Evolutionary conservation across 2,113 vertebrate species (phyloP), one percentile per base, ranked within the genome.

Genomic region (Parus major): DNA sequence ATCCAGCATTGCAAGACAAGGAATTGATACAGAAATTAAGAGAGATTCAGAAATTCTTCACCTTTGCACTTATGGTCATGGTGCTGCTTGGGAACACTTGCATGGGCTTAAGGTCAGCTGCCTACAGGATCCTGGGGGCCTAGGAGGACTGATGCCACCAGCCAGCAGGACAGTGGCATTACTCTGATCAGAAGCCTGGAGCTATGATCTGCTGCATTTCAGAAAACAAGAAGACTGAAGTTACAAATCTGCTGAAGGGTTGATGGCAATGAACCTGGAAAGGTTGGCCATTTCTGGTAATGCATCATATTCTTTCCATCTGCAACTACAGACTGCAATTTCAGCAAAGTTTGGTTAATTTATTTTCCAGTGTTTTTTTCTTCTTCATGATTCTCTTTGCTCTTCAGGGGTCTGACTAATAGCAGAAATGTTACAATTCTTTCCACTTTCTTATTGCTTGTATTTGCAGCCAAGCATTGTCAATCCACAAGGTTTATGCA

Each of bases 361-460:
- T 86, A 5, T 53, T 93, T 95, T 88, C 69, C 72, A 93, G 68
- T 7, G 5, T 4, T 83, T 96, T 90, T 84, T 86, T 35, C 21
- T 86, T 78, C 77, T 52, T 75, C 9, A 5, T 76, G 72, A 36
- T 86, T 35, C 27, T 73, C 19, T 78, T 72, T 90, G 46, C 82
- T 88, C 55, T 93, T 95, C 4, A 9, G 80, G 76, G 35, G 39
- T 71, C 82, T 95, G 94, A 90, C 59, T 95, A 84, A 93, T 52
- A n/a, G 41, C 39, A 65, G 42, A 88, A 95, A 35, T 66, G 33
- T 71, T 68, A 55, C 44, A 75, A 63, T 88, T 81, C 77, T 93
- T 94, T 92, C 90, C 29, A 3, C 42, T 88, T 79, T 86, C 76
- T 83, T 91, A 50, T 50, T 66, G 13, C 35, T 71, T n/a, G 24